Evolutionary conservation across 2,113 vertebrate species (phyloP).

Genomic region (Eupsittula cactorum): DNA sequence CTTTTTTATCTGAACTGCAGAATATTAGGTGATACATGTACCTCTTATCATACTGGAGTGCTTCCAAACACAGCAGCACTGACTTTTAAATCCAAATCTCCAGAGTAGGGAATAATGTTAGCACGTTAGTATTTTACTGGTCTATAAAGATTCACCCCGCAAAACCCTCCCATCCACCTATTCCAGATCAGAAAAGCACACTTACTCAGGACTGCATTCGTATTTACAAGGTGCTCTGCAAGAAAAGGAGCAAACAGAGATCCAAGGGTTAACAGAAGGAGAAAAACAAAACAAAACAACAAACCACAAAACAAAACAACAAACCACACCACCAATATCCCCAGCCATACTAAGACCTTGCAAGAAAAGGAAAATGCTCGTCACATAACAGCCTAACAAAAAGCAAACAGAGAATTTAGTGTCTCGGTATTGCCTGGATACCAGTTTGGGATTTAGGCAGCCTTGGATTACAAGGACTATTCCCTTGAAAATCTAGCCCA

Average conservation of each 20-base stretch:
- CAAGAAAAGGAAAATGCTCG: background rate
- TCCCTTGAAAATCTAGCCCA: slow-evolving; percentile 24
- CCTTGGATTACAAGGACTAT: background rate
- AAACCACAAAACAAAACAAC: background rate
- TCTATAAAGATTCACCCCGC: background rate
- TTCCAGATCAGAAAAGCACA: background rate
- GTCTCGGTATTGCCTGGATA: background rate
- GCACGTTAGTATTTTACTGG: background rate
- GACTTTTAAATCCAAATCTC: background rate
- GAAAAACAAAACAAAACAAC: background rate
- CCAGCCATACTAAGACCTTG: background rate
- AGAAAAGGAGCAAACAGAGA: background rate
- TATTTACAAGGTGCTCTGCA: background rate
- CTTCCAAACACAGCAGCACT: background rate
- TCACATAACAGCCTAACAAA: background rate
- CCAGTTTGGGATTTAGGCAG: slow-evolving; percentile 25
- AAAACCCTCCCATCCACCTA: background rate
- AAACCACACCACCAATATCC: background rate
- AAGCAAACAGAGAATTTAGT: background rate
- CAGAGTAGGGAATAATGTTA: background rate
- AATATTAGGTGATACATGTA: background rate
- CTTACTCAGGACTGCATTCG: background rate
- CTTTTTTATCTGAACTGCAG: background rate
- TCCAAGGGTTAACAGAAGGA: slow-evolving; percentile 16
- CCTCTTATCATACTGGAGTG: background rate